Base-by-base conservation (phyloP, 30 jellyfish, hydroid and myxozoan genomes). In the Aurelia aurita complex sp. Pacific region DNA sequence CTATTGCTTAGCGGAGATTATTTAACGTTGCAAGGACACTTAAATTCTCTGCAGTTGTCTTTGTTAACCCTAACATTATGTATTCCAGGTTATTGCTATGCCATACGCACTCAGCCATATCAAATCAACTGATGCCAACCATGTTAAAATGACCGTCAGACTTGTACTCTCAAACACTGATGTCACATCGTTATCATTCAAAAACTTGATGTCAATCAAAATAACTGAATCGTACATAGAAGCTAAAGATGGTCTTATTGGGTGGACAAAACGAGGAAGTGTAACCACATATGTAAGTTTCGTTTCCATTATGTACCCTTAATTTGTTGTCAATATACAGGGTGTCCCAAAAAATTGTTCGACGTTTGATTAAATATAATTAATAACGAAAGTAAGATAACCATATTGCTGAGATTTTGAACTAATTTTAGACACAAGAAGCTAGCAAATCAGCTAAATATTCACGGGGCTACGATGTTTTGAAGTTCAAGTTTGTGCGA, bases 221-320 rank as follows among this genome's bases (percentile, higher is more conserved):
- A 73, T 73, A 46, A 73, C 83, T 50, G 46, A 33, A 9, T 43
- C 52, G 72, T 73, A 73, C 57, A 67, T 73, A 16, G 83, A 73
- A 57, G 69, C 83, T 12, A 73, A 73, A 29, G 55, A 73, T 73
- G 83, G 70, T 10, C 67, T 43, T 17, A 73, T 73, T 19, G 83
- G 70, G 1, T 38, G 55, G 40, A 38, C 9, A 42, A 42, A n/a
- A 13, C 61, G 70, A 38, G 83, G 83, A 11, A 73, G 83, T 19
- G 70, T 73, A 11, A 43, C 83, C 5, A 73, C 83, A 43, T 19
- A 40, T 10, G 83, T 73, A 51, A 17, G 83, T 46, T 11, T 3
- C 8, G 29, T 70, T 17, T 16, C 19, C 10, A 2, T 43, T 68
- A 23, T 8, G 60, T 38, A 2, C 0, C 5, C 3, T 38, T 4